A percentile compares a stretch with the other conserved stretches of the same genome.
phyloP scores from a whole-genome alignment of 2,113 vertebrate species.

The Dipodomys ordii region DNA sequence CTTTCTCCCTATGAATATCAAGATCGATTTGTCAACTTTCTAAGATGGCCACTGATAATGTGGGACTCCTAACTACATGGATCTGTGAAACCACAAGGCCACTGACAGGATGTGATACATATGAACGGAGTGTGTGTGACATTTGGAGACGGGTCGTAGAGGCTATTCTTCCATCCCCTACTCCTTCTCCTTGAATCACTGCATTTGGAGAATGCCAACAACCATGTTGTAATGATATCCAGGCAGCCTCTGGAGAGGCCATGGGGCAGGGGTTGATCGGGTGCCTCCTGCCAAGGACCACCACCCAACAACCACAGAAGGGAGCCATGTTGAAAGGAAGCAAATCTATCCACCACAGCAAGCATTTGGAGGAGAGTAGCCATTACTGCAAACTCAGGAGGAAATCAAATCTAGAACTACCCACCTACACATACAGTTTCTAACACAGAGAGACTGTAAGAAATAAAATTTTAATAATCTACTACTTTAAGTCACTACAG shows the following conservation, averaged over 20 bases:
- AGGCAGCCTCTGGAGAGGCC: neutral
- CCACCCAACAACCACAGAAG: rapidly evolving
- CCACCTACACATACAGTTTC: neutral
- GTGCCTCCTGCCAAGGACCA: neutral
- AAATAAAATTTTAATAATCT: neutral
- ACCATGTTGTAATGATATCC: neutral
- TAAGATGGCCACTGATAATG: neutral
- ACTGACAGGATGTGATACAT: neutral
- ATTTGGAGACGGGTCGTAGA: neutral
- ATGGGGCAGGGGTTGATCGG: neutral
- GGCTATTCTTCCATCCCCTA: neutral
- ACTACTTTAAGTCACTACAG: neutral
- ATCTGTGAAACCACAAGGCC: neutral
- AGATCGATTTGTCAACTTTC: neutral
- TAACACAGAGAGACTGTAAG: neutral
- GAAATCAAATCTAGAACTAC: neutral
- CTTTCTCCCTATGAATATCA: neutral
- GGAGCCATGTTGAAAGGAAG: neutral
- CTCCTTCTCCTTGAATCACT: neutral
- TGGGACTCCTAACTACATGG: neutral
- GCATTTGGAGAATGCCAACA: neutral
- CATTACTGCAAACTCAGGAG: neutral
- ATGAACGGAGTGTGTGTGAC: neutral
- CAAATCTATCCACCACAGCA: neutral
- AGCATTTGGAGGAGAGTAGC: neutral